Percentiles rank a stretch among this genome's conserved stretches.
These are phyloP conservation scores for Archivesica marissinica DNA, from an alignment of 1,140 invertebrate species.

Conservation along the genomic window DNA sequence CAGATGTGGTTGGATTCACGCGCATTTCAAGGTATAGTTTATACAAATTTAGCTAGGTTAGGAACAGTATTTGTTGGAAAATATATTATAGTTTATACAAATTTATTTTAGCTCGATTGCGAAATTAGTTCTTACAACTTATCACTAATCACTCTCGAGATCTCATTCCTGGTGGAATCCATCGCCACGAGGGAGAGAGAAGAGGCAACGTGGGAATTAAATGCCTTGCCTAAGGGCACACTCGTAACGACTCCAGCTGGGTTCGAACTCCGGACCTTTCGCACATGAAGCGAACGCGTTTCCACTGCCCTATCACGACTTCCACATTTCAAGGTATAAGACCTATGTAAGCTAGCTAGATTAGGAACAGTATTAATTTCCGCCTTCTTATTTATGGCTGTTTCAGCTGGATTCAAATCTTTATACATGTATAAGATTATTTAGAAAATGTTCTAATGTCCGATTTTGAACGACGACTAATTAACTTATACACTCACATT, in stretches of 20 bases:
- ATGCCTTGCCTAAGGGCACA: too few species aligned
- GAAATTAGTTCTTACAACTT: background rate
- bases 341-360: background rate
- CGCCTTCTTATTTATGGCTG: background rate
- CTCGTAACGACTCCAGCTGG: too few species aligned
- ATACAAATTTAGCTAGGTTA: background rate
- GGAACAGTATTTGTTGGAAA: too few species aligned
- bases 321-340: background rate
- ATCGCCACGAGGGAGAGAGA: background rate
- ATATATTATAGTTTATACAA: too few species aligned
- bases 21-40: conserved; percentile 85
- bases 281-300: too few species aligned
- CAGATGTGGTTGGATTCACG: conserved; percentile 92
- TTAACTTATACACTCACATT: background rate
- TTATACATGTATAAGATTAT: background rate
- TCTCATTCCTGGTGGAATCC: background rate
- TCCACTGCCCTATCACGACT: background rate
- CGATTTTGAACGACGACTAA: background rate
- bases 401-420: background rate
- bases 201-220: background rate
- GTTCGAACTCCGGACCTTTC: too few species aligned
- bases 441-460: background rate
- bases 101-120: background rate
- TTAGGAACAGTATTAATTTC: background rate
- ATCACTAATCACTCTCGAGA: background rate